Percentiles rank a stretch among this genome's conserved stretches.
These are phyloP conservation scores for Lycopodina hypogea DNA, from an alignment of 37 sponge, comb jelly and placozoan genomes.

Conservation along the genomic window DNA sequence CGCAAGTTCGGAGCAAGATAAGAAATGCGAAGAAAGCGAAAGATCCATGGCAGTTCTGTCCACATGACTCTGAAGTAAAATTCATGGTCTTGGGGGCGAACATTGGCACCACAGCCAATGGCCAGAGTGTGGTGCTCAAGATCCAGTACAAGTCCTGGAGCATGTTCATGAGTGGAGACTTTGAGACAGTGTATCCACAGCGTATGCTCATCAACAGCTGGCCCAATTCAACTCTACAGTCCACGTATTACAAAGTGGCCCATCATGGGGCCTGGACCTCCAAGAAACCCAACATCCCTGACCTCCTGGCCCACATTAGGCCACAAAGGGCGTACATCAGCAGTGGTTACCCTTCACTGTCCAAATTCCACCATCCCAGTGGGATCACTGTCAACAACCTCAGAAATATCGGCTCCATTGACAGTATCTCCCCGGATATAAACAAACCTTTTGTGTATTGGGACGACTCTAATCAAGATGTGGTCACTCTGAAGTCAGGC, in stretches of 20 bases:
- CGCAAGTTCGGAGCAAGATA: neutral
- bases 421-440: neutral
- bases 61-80: neutral
- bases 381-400: neutral
- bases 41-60: constrained; percentile 32
- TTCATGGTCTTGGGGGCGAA: constrained; percentile 22
- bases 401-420: constrained; percentile 6
- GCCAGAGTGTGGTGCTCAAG: constrained; percentile 14
- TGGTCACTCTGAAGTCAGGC: neutral
- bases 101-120: constrained; percentile 9
- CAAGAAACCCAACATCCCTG: constrained; percentile 21
- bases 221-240: constrained; percentile 6
- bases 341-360: constrained; percentile 11
- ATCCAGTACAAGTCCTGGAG: constrained; percentile 20
- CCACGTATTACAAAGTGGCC: constrained; percentile 28
- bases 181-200: constrained; percentile 8
- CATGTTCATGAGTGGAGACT: constrained; percentile 27
- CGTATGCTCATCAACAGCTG: neutral
- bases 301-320: neutral
- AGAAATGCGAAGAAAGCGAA: neutral
- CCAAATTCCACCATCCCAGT: constrained; percentile 27
- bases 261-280: constrained; percentile 45
- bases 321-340: constrained; percentile 29
- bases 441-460: constrained; percentile 21
- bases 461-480: neutral